A percentile compares a stretch with the other conserved stretches of the same genome.
These are phyloP conservation scores for Sminthopsis crassicaudata DNA, from an alignment of 2,113 vertebrate species.

Conservation along the genomic window DNA sequence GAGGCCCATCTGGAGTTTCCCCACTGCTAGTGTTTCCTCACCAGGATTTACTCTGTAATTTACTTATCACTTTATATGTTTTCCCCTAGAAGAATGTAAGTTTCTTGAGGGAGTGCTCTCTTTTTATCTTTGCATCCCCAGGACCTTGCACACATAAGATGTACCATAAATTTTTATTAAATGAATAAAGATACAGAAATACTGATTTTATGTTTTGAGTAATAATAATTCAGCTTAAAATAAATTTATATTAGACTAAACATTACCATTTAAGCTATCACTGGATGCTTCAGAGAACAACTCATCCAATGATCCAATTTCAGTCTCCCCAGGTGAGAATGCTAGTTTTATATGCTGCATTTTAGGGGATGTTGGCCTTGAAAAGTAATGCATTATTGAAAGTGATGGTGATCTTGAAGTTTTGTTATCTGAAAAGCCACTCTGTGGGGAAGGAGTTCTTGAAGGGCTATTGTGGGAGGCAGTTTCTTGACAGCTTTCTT, in stretches of 20 bases:
- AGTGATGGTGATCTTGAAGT: accelerated
- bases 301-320: constrained; percentile 85
- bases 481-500: neutral
- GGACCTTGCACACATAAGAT: neutral
- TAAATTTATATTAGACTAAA: neutral
- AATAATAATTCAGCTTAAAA: neutral
- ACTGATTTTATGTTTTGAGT: neutral
- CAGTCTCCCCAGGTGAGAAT: constrained; percentile 69
- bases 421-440: accelerated
- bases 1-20: neutral
- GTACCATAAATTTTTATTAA: neutral
- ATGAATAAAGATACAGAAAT: neutral
- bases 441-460: neutral
- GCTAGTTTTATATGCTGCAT: constrained; percentile 14
- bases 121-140: neutral
- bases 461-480: neutral
- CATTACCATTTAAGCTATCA: constrained; percentile 84
- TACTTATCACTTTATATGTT: too few species aligned
- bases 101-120: neutral
- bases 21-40: neutral
- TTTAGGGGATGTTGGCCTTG: constrained; percentile 4
- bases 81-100: neutral
- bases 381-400: constrained; percentile 13
- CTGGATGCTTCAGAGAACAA: constrained; percentile 79
- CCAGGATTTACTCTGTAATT: neutral